A percentile compares a stretch with the other conserved stretches of the same genome.
Evolutionary conservation across 2,888 invertebrate species (phyloP).

Genomic region (Chelonus formosanus): DNA sequence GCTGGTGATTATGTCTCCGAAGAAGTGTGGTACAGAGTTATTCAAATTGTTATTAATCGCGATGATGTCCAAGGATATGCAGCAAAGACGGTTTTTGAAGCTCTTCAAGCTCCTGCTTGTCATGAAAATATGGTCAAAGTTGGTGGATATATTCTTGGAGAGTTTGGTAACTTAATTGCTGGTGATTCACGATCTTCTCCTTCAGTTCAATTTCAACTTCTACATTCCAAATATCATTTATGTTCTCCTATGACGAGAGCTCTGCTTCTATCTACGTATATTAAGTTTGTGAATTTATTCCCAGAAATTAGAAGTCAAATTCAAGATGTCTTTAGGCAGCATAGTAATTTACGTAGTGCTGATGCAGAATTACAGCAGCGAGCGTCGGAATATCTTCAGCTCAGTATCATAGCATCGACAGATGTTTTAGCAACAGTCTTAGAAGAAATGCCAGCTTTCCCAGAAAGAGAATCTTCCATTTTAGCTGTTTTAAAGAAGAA

Average conservation of each 20-base stretch:
- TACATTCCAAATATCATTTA: slow-evolving; percentile 98
- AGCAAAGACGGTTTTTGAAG: slow-evolving; percentile 99
- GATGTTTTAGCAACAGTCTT: slow-evolving; percentile 98
- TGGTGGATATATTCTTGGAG: slow-evolving; percentile 98
- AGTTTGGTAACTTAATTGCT: slow-evolving; percentile 99
- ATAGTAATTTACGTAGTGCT: slow-evolving; percentile 95
- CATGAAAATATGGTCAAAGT: slow-evolving; percentile 99
- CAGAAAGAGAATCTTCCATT: slow-evolving; percentile 97
- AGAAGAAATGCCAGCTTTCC: slow-evolving; percentile 99
- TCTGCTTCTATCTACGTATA: slow-evolving; percentile 95
- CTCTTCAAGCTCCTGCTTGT: slow-evolving; percentile 97
- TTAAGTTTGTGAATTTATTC: slow-evolving; percentile 99
- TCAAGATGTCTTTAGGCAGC: slow-evolving; percentile 92
- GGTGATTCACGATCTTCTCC: slow-evolving; percentile 98
- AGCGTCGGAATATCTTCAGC: slow-evolving; percentile 95
- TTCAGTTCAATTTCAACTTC: slow-evolving; percentile 94
- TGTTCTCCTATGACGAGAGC: slow-evolving; percentile 98
- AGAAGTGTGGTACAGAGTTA: slow-evolving; percentile 99
- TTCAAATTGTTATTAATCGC: slow-evolving; percentile 98
- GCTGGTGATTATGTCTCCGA: slow-evolving; percentile 99
- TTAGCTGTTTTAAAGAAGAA: slow-evolving; percentile 98
- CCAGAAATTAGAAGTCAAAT: slow-evolving; percentile 97
- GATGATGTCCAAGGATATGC: slow-evolving; percentile 99
- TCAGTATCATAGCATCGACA: slow-evolving; percentile 94
- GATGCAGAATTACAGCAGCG: slow-evolving; percentile 99